Conservation (phyloP, 1,140 invertebrate species). For the Trigoniulus corallinus region DNA sequence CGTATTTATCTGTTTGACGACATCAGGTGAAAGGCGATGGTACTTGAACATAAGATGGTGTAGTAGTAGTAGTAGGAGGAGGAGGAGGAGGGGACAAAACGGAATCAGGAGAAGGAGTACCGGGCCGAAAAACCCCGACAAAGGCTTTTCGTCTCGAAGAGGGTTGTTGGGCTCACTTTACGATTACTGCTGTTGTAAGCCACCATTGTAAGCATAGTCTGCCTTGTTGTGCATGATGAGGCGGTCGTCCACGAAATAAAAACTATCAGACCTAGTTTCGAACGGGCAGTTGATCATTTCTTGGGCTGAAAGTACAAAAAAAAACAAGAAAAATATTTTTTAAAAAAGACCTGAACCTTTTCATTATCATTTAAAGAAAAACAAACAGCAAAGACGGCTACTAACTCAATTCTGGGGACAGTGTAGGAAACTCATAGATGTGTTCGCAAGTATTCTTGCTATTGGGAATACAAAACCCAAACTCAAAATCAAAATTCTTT, state of each 20-base stretch:
- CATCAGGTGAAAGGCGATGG: too few relatives aligned
- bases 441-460: slow-evolving; percentile 96
- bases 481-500: slow-evolving; percentile 99
- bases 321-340: background rate
- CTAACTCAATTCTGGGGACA: slow-evolving; percentile 65
- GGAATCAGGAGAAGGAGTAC: too few relatives aligned
- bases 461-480: slow-evolving; percentile 97
- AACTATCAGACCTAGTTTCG: slow-evolving; percentile 93
- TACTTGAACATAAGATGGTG: too few relatives aligned
- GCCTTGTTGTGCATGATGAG: slow-evolving; percentile 99
- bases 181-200: background rate
- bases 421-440: slow-evolving; percentile 93
- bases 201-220: slow-evolving; percentile 81
- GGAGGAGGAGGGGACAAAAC: too few relatives aligned
- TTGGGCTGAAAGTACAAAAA: slow-evolving; percentile 48
- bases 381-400: background rate
- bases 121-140: too few relatives aligned
- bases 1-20: too few relatives aligned
- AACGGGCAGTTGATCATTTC: slow-evolving; percentile 94
- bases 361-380: background rate
- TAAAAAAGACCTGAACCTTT: background rate
- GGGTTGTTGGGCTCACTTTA: too few relatives aligned
- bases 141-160: too few relatives aligned
- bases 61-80: too few relatives aligned
- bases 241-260: slow-evolving; percentile 94